These are phyloP conservation scores for Prionailurus viverrinus DNA, from an alignment of 2,113 vertebrate species.

Conservation along the genomic window DNA sequence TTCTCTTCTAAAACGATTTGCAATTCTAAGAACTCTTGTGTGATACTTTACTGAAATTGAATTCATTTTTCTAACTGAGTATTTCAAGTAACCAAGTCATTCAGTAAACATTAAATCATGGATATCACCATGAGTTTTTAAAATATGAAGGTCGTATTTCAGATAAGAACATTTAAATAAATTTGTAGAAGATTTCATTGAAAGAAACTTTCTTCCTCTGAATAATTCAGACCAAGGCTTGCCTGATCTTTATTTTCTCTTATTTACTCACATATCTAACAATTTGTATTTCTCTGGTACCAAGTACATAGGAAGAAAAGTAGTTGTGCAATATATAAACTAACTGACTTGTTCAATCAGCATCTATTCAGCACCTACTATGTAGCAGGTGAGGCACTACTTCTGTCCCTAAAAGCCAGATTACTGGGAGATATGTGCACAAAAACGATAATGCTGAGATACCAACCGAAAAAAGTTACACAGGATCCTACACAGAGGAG, in stretches of 20 bases:
- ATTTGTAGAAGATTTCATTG: slow-evolving; percentile 1
- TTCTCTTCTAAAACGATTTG: background rate
- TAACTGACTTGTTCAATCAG: background rate
- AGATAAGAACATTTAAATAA: slow-evolving; percentile 47
- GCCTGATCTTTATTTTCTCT: background rate
- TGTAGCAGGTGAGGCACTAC: background rate
- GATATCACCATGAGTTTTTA: background rate
- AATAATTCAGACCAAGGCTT: background rate
- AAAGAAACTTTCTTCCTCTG: background rate
- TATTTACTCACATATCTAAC: background rate
- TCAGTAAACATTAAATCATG: slow-evolving; percentile 13
- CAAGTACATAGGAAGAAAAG: background rate
- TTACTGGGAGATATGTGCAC: background rate
- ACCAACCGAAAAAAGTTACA: background rate
- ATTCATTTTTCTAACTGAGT: slow-evolving; percentile 14
- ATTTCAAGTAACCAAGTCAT: slow-evolving; percentile 45
- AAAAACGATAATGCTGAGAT: background rate
- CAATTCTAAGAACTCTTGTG: slow-evolving; percentile 41
- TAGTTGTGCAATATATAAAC: background rate
- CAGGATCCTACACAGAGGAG: background rate
- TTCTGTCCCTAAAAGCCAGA: background rate
- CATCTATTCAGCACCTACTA: background rate
- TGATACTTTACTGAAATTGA: slow-evolving; percentile 23
- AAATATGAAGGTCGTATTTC: slow-evolving; percentile 22
- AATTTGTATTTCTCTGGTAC: background rate